Base-by-base conservation (phyloP, 2,797 vertebrate genomes). In the Microhierax caerulescens region DNA sequence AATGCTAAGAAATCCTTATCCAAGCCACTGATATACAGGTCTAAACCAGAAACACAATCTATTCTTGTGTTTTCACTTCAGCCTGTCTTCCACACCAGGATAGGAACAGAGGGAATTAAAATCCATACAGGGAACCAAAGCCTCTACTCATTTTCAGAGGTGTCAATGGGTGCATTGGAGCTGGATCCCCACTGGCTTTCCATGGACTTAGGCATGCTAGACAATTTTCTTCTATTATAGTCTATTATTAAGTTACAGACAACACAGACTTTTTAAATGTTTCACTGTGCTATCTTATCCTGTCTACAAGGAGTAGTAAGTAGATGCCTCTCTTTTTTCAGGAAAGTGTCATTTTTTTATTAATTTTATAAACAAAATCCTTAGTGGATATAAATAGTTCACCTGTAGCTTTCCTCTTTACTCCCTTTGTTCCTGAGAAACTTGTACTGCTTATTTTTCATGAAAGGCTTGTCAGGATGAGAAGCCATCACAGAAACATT, bases 381-480 rank as follows among this genome's bases (percentile, higher is more conserved):
- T 90, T 74, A 7, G 3, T 3, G 10, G 10, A 54, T 92, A 89
- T 72, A 74, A 96, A 85, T 88, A 67, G 83, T 95, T 95, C 80
- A 93, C 83, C 63, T 95, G 43, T 68, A 65, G 32, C 32, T 89
- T 59, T 93, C 18, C 23, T 79, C 37, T 81, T 88, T 87, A 63
- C 18, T 93, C 8, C 24, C 19, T 39, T 48, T 76, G n/a, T 30
- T 90, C 73, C 59, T 39, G 41, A 97, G 86, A 92, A 94, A 78
- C 30, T 57, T 6, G 1, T 63, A 53, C 45, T 91, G 65, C 85
- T 87, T 77, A 78, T 85, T 81, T 91, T 88, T 95, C 88, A 50
- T 70, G 19, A 93, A 97, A 93, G 60, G 27, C 76, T 93, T 96
- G 92, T 97, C 94, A 96, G 85, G 95, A 97, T 79, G 82, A 97